phyloP scores from a whole-genome alignment of 2,797 vertebrate genomes.

The Syngnathus acus region DNA sequence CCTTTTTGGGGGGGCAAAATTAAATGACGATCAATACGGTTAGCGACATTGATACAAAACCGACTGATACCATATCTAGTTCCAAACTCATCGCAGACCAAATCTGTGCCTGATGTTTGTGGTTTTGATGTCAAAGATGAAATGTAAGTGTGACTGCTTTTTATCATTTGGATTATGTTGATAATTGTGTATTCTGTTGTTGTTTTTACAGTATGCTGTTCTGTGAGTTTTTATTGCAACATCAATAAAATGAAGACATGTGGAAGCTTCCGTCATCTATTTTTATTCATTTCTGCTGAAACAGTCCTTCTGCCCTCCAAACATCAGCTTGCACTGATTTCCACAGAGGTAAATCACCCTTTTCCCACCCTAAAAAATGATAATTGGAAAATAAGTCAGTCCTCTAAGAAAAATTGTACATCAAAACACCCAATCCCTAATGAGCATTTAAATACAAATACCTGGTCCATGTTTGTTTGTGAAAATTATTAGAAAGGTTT shows the following conservation, averaged over 20 bases:
- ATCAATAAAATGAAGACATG: slow-evolving; percentile 17
- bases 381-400: too few species aligned
- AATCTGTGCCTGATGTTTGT: slow-evolving; percentile 45
- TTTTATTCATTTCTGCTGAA: background rate
- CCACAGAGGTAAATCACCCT: too few species aligned
- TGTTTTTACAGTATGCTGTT: slow-evolving; percentile 36
- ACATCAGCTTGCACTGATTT: too few species aligned
- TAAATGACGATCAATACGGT: background rate
- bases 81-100: slow-evolving; percentile 21
- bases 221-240: slow-evolving; percentile 17
- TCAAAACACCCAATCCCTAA: too few species aligned
- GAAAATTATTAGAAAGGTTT: too few species aligned
- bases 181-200: slow-evolving; percentile 55
- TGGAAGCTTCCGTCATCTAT: background rate
- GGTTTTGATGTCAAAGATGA: slow-evolving; percentile 2
- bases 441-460: too few species aligned
- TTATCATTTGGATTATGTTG: slow-evolving; percentile 41
- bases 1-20: background rate
- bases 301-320: background rate
- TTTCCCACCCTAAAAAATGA: too few species aligned
- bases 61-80: background rate
- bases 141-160: background rate
- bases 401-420: too few species aligned
- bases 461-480: too few species aligned
- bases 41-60: background rate